A percentile compares a stretch with the other conserved stretches of the same genome.
These are phyloP conservation scores for Cerastoderma edule DNA, from an alignment of 2,888 invertebrate species.

Conservation along the genomic window DNA sequence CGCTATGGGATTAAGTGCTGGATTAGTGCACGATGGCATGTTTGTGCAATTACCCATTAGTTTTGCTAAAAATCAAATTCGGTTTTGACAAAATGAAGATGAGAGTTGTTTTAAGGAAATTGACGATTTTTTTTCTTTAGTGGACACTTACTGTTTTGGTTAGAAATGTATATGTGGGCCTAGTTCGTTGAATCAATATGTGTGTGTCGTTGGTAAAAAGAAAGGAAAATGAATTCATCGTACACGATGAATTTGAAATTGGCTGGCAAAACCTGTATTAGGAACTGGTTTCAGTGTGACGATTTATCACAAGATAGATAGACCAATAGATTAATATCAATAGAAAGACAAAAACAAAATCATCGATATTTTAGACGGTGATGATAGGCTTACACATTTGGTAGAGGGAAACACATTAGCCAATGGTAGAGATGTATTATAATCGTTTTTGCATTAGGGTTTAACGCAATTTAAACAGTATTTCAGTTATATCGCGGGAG, in stretches of 20 bases:
- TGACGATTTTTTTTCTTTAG: conserved; percentile 48
- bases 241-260: neutral
- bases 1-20: conserved; percentile 60
- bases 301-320: too few species aligned
- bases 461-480: too few species aligned
- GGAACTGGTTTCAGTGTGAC: too few species aligned
- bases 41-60: conserved; percentile 67
- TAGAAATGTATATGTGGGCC: neutral
- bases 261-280: too few species aligned
- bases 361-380: too few species aligned
- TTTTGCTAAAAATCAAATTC: conserved; percentile 53
- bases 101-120: conserved; percentile 48
- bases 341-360: too few species aligned
- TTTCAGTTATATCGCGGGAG: too few species aligned
- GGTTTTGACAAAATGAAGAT: conserved; percentile 59
- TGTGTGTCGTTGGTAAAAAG: neutral
- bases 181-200: neutral
- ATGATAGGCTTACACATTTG: too few species aligned
- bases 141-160: conserved; percentile 28
- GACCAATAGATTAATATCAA: neutral
- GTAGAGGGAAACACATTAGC: too few species aligned
- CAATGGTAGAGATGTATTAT: too few species aligned
- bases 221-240: neutral
- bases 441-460: too few species aligned
- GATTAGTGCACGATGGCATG: conserved; percentile 72